Evolutionary conservation across 2,797 vertebrate genomes (phyloP).

Genomic region (Sebastes iracundus): DNA sequence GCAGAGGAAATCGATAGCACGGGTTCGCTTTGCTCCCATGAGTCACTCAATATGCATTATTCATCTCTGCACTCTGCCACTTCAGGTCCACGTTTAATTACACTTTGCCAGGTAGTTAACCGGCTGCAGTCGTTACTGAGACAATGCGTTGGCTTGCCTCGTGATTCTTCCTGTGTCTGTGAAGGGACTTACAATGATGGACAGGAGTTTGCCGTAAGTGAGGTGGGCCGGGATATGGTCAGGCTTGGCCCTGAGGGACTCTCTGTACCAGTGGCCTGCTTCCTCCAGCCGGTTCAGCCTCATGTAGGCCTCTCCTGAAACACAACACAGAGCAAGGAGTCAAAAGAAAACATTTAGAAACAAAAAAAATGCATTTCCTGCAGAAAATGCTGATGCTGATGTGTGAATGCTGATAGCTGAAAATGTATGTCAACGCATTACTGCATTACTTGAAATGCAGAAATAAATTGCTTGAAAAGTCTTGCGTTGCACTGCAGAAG

Average conservation of each 20-base stretch:
- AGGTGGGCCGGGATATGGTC: slow-evolving; percentile 96
- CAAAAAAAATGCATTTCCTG: not conserved
- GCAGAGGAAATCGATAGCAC: slow-evolving; percentile 37
- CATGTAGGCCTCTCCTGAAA: slow-evolving; percentile 93
- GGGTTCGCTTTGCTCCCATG: slow-evolving; percentile 8
- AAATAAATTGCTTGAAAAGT: not conserved
- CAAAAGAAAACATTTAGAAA: not conserved
- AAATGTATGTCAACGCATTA: not conserved
- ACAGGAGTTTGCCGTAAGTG: slow-evolving; percentile 92
- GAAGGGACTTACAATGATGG: slow-evolving; percentile 85
- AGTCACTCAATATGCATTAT: slow-evolving; percentile 53
- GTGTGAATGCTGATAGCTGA: not conserved
- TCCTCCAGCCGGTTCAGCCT: slow-evolving; percentile 89
- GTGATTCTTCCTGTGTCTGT: not conserved
- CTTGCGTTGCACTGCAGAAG: not conserved
- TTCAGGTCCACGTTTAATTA: slow-evolving; percentile 49
- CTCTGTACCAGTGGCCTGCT: slow-evolving; percentile 91
- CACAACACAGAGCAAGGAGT: slow-evolving; percentile 3
- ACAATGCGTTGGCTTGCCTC: not conserved
- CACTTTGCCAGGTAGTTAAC: slow-evolving; percentile 40
- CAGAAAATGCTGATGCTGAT: not conserved
- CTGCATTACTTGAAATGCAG: not conserved
- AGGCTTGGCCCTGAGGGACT: slow-evolving; percentile 90
- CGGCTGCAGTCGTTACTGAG: slow-evolving; percentile 5
- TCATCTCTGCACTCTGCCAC: slow-evolving; percentile 31